These are phyloP conservation scores for Notamacropus eugenii DNA, from an alignment of 2,797 vertebrate genomes.

Conservation along the genomic window DNA sequence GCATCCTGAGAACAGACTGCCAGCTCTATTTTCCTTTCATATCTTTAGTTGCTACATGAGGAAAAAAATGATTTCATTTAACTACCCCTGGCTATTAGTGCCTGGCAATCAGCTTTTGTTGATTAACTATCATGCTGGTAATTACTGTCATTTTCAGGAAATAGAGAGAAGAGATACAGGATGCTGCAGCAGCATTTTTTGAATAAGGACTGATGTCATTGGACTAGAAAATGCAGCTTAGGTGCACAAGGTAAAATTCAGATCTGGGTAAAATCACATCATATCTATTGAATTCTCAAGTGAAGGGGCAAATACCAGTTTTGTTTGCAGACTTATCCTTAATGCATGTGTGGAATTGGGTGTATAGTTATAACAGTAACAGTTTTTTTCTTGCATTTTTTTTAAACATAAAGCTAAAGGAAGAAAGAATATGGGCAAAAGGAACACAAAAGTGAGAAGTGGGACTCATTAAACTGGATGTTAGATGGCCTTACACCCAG, in stretches of 20 bases:
- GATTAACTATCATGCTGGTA: constrained; percentile 65
- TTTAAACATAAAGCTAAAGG: constrained; percentile 16
- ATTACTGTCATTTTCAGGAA: constrained; percentile 68
- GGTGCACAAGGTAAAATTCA: constrained; percentile 50
- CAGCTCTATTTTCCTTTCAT: constrained; percentile 67
- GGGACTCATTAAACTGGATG: not conserved
- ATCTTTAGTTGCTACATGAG: constrained; percentile 42
- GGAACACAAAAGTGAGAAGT: constrained; percentile 37
- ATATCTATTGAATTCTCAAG: constrained; percentile 36
- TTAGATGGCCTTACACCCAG: constrained; percentile 42
- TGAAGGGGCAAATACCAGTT: constrained; percentile 38
- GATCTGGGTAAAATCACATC: constrained; percentile 45
- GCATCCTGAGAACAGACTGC: constrained; percentile 16
- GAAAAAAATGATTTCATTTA: constrained; percentile 64
- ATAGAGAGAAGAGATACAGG: constrained; percentile 39
- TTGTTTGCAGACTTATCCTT: constrained; percentile 38
- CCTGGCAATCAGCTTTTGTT: constrained; percentile 67
- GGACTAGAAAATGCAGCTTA: constrained; percentile 19
- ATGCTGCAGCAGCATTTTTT: constrained; percentile 31
- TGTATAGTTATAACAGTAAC: constrained; percentile 36
- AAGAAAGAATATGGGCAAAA: constrained; percentile 46
- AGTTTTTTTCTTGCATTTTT: not conserved
- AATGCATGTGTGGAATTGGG: not conserved
- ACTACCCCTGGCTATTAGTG: constrained; percentile 24
- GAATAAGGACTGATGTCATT: not conserved